phyloP scores from a whole-genome alignment of 2,113 vertebrate genomes.

The Amblyopsis rosae region DNA sequence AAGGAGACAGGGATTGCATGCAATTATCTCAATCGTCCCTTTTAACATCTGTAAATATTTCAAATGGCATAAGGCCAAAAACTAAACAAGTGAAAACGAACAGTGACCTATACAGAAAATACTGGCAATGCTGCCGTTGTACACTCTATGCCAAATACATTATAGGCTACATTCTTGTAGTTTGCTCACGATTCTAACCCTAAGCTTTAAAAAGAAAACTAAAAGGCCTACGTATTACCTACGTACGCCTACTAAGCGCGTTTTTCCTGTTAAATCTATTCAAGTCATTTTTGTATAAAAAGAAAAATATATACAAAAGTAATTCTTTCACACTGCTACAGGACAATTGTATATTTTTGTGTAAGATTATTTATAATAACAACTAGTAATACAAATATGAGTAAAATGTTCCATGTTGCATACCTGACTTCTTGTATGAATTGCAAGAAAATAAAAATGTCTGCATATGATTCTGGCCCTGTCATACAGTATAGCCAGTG shows the following conservation, averaged over 20 bases:
- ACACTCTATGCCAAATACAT: too few species aligned
- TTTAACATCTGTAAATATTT: constrained; percentile 14
- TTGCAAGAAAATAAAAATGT: constrained; percentile 5
- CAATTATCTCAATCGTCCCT: constrained; percentile 39
- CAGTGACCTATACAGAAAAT: constrained; percentile 36
- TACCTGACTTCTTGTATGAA: constrained; percentile 8
- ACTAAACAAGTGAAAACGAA: constrained; percentile 16
- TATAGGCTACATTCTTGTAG: too few species aligned
- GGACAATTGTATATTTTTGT: constrained; percentile 8
- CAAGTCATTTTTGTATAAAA: constrained; percentile 17
- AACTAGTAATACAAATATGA: not conserved
- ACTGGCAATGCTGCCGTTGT: too few species aligned
- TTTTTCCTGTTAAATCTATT: too few species aligned
- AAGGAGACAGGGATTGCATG: constrained; percentile 46
- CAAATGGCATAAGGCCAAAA: not conserved
- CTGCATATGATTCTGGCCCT: constrained; percentile 46
- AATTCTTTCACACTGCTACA: constrained; percentile 47
- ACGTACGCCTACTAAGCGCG: too few species aligned
- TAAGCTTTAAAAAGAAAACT: not conserved
- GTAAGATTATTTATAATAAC: not conserved
- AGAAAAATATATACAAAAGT: constrained; percentile 19
- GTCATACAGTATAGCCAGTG: not conserved
- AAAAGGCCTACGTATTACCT: not conserved
- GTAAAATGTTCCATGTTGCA: not conserved
- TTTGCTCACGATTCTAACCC: too few species aligned